Evolutionary conservation across 35 echinoderm and acorn worm genomes (phyloP).

Genomic region (Lytechinus variegatus): DNA sequence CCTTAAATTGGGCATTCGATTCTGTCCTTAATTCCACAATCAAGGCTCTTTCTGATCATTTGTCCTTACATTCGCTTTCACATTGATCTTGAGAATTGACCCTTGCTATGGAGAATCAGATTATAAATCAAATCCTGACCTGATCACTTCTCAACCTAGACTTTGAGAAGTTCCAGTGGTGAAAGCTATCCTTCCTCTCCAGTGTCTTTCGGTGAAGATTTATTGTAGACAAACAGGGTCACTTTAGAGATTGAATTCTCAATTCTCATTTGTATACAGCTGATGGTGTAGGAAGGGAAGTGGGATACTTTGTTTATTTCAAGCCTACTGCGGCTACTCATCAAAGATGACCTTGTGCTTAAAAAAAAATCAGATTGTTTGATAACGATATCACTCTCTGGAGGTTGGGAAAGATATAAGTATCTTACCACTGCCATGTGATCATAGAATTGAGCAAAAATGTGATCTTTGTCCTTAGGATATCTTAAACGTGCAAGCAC

Average conservation of each 20-base stretch:
- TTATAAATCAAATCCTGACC: not conserved
- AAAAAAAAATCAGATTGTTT: not conserved
- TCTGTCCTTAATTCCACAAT: not conserved
- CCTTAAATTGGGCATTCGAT: not conserved
- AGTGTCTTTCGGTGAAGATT: not conserved
- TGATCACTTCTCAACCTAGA: not conserved
- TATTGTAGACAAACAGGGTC: not conserved
- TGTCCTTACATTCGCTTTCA: not conserved
- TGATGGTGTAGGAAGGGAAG: not conserved
- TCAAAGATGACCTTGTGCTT: not conserved
- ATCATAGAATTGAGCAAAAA: not conserved
- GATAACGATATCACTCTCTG: not conserved
- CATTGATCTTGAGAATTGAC: not conserved
- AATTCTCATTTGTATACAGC: not conserved
- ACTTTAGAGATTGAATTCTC: conserved; percentile 13
- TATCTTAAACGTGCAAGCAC: not conserved
- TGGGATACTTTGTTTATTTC: not conserved
- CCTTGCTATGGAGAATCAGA: not conserved
- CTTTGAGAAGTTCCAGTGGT: not conserved
- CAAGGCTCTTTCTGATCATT: not conserved
- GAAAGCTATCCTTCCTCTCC: not conserved
- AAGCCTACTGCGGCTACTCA: not conserved
- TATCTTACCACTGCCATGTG: not conserved
- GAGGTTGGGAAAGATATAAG: not conserved
- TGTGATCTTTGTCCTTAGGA: not conserved